phyloP scores from a whole-genome alignment of 23 tunicate genomes.

The Diplosoma virens region DNA sequence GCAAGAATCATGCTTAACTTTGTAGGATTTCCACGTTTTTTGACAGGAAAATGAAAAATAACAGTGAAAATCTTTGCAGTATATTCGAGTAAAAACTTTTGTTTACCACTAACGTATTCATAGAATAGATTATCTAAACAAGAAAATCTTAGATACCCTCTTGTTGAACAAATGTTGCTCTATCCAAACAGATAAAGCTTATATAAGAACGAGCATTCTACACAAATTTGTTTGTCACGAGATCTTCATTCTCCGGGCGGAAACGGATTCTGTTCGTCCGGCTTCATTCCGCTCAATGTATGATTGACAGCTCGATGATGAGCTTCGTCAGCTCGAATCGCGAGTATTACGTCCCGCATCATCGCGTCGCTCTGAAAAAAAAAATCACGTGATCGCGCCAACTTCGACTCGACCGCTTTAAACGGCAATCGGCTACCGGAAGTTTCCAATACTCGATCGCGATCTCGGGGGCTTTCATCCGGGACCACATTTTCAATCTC shows the following conservation, averaged over 20 bases:
- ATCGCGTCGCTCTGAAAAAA: constrained; percentile 69
- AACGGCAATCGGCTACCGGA: background rate
- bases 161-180: too few species aligned
- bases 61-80: too few species aligned
- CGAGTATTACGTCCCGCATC: constrained; percentile 91
- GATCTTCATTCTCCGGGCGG: constrained; percentile 83
- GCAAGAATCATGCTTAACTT: too few species aligned
- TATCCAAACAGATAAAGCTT: too few species aligned
- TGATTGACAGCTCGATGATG: constrained; percentile 90
- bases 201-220: too few species aligned
- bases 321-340: constrained; percentile 89
- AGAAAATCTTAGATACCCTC: too few species aligned
- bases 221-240: too few species aligned
- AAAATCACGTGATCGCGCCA: background rate
- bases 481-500: constrained; percentile 81
- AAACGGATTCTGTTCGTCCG: constrained; percentile 80
- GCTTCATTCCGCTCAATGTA: constrained; percentile 48
- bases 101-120: too few species aligned
- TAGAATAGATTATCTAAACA: too few species aligned
- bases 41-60: too few species aligned
- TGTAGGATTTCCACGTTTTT: too few species aligned
- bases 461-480: constrained; percentile 93
- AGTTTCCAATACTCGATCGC: constrained; percentile 90
- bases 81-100: too few species aligned
- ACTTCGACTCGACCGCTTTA: background rate